Evolutionary conservation across 1,140 invertebrate species (phyloP).

Genomic region (Maniola jurtina): DNA sequence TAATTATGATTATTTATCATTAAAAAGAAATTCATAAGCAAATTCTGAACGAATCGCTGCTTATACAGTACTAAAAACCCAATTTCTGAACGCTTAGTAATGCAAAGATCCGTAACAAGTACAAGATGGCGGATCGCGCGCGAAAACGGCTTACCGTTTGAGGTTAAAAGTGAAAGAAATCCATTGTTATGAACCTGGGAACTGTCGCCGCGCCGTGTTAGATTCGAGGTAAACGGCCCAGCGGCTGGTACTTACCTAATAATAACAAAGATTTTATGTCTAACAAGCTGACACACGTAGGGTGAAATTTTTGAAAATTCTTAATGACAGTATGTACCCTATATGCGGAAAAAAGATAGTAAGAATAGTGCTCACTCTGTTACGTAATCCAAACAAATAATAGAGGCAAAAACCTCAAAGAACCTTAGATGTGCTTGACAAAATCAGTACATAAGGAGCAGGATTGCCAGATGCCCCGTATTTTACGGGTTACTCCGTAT

Average conservation of each 20-base stretch:
- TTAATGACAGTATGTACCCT: no score
- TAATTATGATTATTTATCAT: neutral
- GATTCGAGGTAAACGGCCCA: slow-evolving; percentile 24
- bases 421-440: no score
- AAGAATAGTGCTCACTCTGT: no score
- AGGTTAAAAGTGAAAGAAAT: slow-evolving; percentile 62
- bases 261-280: slow-evolving; percentile 4
- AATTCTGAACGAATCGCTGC: neutral
- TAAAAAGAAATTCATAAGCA: neutral
- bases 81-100: slow-evolving; percentile 1
- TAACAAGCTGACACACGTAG: no score
- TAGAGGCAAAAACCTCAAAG: no score
- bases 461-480: no score
- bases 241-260: neutral
- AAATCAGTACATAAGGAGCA: no score
- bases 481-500: no score
- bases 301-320: no score
- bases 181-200: slow-evolving; percentile 38
- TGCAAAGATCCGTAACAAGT: slow-evolving; percentile 30
- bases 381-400: no score
- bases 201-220: slow-evolving; percentile 18
- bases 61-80: neutral
- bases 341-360: no score
- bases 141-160: slow-evolving; percentile 43
- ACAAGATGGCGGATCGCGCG: slow-evolving; percentile 40